Evolutionary conservation across 2,888 invertebrate genomes (phyloP), one percentile per base, ranked within the genome.

Genomic region (Ectropis crepuscularia): DNA sequence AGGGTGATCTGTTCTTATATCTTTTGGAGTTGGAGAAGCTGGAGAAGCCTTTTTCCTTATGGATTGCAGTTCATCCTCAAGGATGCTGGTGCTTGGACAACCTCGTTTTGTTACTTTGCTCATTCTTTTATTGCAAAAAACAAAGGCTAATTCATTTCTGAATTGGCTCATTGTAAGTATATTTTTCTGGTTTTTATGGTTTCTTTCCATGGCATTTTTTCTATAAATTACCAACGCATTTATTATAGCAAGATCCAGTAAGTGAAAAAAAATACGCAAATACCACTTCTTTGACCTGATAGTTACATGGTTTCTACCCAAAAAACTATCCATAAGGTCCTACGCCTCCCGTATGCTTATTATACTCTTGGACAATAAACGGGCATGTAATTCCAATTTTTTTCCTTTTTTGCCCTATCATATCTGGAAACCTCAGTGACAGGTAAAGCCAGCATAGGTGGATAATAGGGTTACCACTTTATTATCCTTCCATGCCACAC

Each of bases 281-380:
- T 81, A 81, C 80, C 80, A 81, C 65, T 83, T 82, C 74, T 76
- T 80, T 69, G 77, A 77, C 68, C 77, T 78, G 6, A 79, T 70
- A 61, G 0, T 73, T 63, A 78, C 78, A 64, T 73, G 71, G 71
- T 78, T 71, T 73, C 78, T 76, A 57, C 78, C 78, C 65, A 80
- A 69, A 76, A 75, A 60, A 42, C 59, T 60, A 47, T 60, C 59
- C 73, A 79, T 74, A 50, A 81, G 75, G 53, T 83, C n/a, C 82
- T 43, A 80, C 81, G n/a, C n/a, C n/a, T n/a, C n/a, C n/a, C n/a
- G n/a, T n/a, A n/a, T n/a, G n/a, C n/a, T n/a, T n/a, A n/a, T n/a
- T n/a, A n/a, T n/a, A n/a, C n/a, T n/a, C n/a, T n/a, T n/a, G n/a
- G n/a, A n/a, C n/a, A n/a, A n/a, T n/a, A n/a, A n/a, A n/a, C n/a